Percentiles rank a stretch among this genome's conserved stretches.
Conservation (phyloP, 2,113 vertebrate species). For the Protomyctophum bolini region DNA sequence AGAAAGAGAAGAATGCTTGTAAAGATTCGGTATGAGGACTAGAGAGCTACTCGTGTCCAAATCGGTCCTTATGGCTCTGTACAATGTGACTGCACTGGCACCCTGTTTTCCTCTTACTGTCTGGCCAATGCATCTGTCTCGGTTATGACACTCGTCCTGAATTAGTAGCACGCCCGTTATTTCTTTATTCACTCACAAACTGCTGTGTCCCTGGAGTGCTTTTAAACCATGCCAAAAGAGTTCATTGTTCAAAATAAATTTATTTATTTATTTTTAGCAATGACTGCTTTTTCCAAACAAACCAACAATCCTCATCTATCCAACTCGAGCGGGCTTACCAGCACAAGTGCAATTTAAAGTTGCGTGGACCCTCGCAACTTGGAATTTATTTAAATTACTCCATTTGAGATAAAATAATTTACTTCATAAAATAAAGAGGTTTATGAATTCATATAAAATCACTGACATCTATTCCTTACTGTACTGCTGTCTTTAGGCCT, state of each 20-base stretch:
- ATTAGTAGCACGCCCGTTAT: not conserved
- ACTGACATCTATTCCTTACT: too few species aligned
- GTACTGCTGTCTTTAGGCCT: too few species aligned
- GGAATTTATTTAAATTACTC: too few species aligned
- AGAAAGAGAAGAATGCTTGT: constrained; percentile 55
- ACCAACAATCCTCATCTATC: constrained; percentile 13
- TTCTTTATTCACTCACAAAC: constrained; percentile 21
- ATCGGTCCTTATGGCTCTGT: constrained; percentile 28
- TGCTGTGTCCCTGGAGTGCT: constrained; percentile 23
- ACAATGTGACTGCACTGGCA: constrained; percentile 37
- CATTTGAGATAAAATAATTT: too few species aligned
- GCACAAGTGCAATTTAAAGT: not conserved
- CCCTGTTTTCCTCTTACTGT: constrained; percentile 35
- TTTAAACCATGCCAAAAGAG: constrained; percentile 37
- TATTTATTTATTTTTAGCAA: constrained; percentile 13
- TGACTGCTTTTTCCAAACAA: constrained; percentile 13
- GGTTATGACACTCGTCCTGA: constrained; percentile 19
- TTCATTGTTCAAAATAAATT: constrained; percentile 32
- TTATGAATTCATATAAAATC: too few species aligned
- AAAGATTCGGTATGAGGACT: constrained; percentile 46
- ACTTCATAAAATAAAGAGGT: too few species aligned
- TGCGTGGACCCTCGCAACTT: too few species aligned
- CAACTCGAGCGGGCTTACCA: not conserved
- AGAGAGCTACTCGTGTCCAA: constrained; percentile 19
- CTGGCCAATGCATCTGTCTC: constrained; percentile 20